Evolutionary conservation across 1,140 invertebrate genomes (phyloP).

Genomic region (Drosophila lowei): DNA sequence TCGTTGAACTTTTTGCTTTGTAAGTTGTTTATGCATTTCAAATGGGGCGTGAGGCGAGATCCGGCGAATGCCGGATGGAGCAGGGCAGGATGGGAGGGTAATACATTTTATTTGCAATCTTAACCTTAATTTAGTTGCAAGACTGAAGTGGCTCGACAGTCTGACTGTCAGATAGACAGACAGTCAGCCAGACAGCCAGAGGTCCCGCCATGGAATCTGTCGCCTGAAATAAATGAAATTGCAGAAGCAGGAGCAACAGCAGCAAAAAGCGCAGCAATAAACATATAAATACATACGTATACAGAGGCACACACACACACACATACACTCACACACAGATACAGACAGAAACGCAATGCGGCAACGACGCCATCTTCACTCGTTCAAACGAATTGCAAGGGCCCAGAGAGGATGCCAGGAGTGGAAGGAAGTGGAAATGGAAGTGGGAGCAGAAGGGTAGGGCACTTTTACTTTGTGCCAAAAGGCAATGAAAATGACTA

Average conservation of each 20-base stretch:
- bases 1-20: slow-evolving; percentile 79
- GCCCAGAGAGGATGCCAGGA: slow-evolving; percentile 1
- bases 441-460: slow-evolving; percentile 21
- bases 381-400: slow-evolving; percentile 54
- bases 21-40: slow-evolving; percentile 79
- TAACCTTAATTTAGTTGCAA: slow-evolving; percentile 79
- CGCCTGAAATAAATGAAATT: slow-evolving; percentile 77
- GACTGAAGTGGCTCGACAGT: slow-evolving; percentile 52
- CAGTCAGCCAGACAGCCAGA: slow-evolving; percentile 35
- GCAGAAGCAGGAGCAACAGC: slow-evolving; percentile 46
- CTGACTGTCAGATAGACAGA: no score
- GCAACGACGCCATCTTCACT: slow-evolving; percentile 42
- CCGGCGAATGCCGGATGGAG: background rate
- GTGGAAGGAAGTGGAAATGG: slow-evolving; percentile 7
- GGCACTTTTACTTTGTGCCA: slow-evolving; percentile 65
- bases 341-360: slow-evolving; percentile 46
- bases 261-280: slow-evolving; percentile 76
- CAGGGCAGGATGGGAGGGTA: slow-evolving; percentile 37
- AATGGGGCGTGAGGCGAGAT: slow-evolving; percentile 52
- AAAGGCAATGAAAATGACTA: slow-evolving; percentile 77
- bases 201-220: slow-evolving; percentile 59
- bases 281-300: slow-evolving; percentile 50
- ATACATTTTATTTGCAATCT: slow-evolving; percentile 81
- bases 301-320: slow-evolving; percentile 21
- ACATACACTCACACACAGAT: slow-evolving; percentile 12